These are phyloP conservation scores for Pomatostomus ruficeps DNA, from an alignment of 2,113 vertebrate genomes.

Conservation along the genomic window DNA sequence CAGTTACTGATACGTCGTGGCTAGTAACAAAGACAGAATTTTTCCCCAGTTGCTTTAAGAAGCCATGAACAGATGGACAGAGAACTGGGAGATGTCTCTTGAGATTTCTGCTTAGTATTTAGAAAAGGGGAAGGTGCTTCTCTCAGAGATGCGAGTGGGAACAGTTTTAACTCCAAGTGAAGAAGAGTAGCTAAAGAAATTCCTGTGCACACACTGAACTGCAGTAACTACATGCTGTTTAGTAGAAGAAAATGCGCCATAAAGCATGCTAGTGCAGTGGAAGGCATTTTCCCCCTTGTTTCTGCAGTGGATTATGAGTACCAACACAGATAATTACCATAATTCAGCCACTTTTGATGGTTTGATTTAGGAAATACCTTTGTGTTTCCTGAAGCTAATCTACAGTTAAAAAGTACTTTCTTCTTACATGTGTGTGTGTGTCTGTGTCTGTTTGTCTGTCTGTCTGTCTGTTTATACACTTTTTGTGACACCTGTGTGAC, in stretches of 20 bases:
- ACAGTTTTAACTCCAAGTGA: neutral
- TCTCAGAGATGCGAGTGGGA: neutral
- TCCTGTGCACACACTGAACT: neutral
- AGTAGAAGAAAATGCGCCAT: neutral
- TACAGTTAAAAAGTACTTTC: neutral
- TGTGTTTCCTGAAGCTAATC: neutral
- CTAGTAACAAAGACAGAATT: neutral
- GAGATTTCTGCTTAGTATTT: neutral
- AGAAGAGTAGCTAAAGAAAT: neutral
- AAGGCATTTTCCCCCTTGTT: neutral
- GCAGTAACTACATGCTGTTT: neutral
- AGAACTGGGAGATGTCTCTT: neutral
- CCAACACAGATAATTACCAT: neutral
- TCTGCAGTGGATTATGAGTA: neutral
- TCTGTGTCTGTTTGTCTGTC: fast-evolving
- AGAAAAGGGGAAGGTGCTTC: neutral
- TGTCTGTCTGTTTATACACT: fast-evolving
- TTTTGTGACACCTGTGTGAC: neutral
- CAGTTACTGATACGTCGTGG: neutral
- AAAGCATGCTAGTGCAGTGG: neutral
- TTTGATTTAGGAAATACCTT: neutral
- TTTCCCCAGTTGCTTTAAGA: neutral
- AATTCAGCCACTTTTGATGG: neutral
- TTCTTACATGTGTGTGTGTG: neutral
- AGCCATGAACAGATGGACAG: neutral